Evolutionary conservation across 2,888 invertebrate species (phyloP).

Genomic region (Epinotia nisella): DNA sequence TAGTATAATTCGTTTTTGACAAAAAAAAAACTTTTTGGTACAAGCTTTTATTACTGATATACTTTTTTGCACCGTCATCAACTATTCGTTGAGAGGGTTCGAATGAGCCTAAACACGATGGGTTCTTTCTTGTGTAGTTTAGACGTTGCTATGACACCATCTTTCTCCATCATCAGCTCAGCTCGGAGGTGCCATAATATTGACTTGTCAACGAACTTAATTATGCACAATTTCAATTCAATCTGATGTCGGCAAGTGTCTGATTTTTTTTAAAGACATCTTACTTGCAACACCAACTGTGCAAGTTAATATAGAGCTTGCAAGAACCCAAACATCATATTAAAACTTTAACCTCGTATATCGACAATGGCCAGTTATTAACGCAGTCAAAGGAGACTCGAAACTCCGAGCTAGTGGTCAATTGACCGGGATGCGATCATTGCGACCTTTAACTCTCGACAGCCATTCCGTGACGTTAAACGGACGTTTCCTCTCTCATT

Average conservation of each 20-base stretch:
- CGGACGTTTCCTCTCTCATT: slow-evolving; percentile 63
- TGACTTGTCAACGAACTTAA: neutral
- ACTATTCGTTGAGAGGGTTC: neutral
- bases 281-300: no score
- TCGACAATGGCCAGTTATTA: neutral
- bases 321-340: no score
- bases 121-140: neutral
- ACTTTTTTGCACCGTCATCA: neutral
- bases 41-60: no score
- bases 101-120: neutral
- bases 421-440: slow-evolving; percentile 31
- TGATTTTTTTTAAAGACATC: no score
- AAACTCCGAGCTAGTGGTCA: slow-evolving; percentile 13
- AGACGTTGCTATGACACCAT: neutral
- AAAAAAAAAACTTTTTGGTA: no score
- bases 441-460: slow-evolving; percentile 63
- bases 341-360: neutral
- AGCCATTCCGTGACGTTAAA: slow-evolving; percentile 60
- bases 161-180: neutral
- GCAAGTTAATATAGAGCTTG: no score
- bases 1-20: no score
- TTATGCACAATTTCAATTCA: neutral
- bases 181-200: neutral
- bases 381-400: neutral
- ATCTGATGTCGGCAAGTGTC: neutral